Evolutionary conservation across 2,888 invertebrate species (phyloP).

Genomic region (Leptopilina syphax): DNA sequence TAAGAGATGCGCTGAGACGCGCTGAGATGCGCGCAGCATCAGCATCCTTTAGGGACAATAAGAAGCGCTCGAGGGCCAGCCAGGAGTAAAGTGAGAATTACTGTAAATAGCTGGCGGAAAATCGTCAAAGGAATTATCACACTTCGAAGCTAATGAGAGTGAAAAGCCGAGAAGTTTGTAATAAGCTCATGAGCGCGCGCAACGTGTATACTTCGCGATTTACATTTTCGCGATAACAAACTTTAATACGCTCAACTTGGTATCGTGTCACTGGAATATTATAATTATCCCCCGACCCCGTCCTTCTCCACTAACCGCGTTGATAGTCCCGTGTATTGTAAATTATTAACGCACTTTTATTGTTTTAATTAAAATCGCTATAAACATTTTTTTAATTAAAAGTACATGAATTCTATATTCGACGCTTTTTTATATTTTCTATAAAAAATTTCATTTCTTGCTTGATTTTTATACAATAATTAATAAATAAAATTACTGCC

Average conservation of each 20-base stretch:
- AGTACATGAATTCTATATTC: too few species aligned
- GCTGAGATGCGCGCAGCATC: not conserved
- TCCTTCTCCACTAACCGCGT: not conserved
- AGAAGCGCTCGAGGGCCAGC: not conserved
- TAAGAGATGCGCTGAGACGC: too few species aligned
- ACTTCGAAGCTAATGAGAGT: constrained; percentile 28
- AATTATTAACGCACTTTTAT: constrained; percentile 9
- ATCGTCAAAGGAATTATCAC: constrained; percentile 34
- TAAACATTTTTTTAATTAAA: too few species aligned
- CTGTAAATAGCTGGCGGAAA: constrained; percentile 10
- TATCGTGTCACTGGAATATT: constrained; percentile 31
- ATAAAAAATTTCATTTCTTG: too few species aligned
- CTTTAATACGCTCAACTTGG: constrained; percentile 9
- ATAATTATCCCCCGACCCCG: not conserved
- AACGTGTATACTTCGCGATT: constrained; percentile 11
- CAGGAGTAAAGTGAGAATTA: not conserved
- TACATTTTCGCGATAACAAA: constrained; percentile 37
- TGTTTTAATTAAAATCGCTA: not conserved
- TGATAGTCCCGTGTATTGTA: constrained; percentile 10
- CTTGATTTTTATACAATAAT: too few species aligned
- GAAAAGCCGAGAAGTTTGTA: constrained; percentile 36
- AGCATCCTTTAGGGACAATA: constrained; percentile 1
- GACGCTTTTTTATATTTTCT: too few species aligned
- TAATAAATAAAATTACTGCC: too few species aligned
- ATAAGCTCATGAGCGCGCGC: constrained; percentile 24